Evolutionary conservation across 2,797 vertebrate species (phyloP), one percentile per base, ranked within the genome.

Genomic region (Cynodonichthys magdalenae): DNA sequence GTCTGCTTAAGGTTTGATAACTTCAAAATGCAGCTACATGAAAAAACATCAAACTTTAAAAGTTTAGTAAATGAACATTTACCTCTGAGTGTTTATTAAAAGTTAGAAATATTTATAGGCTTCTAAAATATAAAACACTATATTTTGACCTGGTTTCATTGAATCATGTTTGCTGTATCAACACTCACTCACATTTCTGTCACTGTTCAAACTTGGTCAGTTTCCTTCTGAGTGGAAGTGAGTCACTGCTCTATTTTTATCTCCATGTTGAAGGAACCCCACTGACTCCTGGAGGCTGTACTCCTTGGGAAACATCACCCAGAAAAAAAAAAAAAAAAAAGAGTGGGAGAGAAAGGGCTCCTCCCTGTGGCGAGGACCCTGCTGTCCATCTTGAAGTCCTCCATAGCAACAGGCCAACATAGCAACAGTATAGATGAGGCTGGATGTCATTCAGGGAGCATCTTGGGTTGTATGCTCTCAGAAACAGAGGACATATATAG

Each of bases 341-440:
- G 77, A 71, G 72, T 86, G 89, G 79, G 88, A 87, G 88, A 80
- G 87, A 81, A 85, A 89, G 89, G 84, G 90, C 90, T 87, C 89
- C 91, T 86, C 90, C 90, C 79, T 87, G 90, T 89, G 91, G 89
- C 44, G 41, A 81, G 68, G 63, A 74, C 75, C 66, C 77, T 80
- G 74, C 71, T 69, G 79, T 87, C 87, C 83, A 60, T 85, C 74
- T 76, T 72, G 63, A 72, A 59, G 66, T 85, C 80, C 88, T 87
- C 91, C 93, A 92, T 94, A 92, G 93, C 93, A 94, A 94, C 93
- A 90, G 89, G 66, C 71, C 86, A 83, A 92, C 93, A 81, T 94
- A 90, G 93, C 92, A 94, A 94, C 93, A 88, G 90, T 87, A 74
- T 71, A 85, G 87, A 85, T 84, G 86, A 82, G 81, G 86, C 87